Percentiles rank a stretch among this genome's conserved stretches.
These are phyloP conservation scores for Passerina amoena DNA, from an alignment of 2,113 vertebrate genomes.

Conservation along the genomic window DNA sequence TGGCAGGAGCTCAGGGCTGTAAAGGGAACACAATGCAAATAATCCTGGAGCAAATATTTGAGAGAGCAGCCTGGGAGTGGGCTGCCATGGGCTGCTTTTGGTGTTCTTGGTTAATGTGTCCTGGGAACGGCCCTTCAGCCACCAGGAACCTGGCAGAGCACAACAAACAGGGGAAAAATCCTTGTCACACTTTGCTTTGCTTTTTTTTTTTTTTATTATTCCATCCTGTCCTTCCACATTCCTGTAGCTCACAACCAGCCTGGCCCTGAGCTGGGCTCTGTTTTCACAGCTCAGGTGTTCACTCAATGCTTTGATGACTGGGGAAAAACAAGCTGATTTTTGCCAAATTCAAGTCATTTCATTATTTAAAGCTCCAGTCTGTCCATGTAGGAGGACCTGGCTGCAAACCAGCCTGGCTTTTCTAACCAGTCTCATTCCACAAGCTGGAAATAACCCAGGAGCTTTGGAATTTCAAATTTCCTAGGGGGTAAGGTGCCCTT, in stretches of 20 bases:
- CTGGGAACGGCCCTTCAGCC: background rate
- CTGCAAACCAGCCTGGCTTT: background rate
- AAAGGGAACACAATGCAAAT: background rate
- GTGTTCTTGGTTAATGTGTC: background rate
- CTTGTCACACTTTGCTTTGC: rapidly evolving
- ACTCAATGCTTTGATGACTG: background rate
- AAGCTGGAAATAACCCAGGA: background rate
- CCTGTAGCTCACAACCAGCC: background rate
- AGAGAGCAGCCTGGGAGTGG: background rate
- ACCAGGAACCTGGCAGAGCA: background rate
- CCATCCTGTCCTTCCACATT: background rate
- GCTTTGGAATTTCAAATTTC: background rate
- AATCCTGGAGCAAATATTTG: background rate
- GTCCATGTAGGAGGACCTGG: background rate
- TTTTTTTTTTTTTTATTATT: background rate
- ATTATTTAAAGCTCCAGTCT: background rate
- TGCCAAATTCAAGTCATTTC: background rate
- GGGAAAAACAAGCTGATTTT: background rate
- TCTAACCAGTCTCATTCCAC: background rate
- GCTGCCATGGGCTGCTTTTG: background rate
- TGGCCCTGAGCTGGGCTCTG: background rate
- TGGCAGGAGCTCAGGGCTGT: background rate
- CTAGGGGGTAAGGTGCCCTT: rapidly evolving
- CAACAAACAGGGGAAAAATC: background rate
- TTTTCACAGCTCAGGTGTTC: background rate